Evolutionary conservation across 2,888 invertebrate species (phyloP), one percentile per base, ranked within the genome.

Genomic region (Cetonia aurata): DNA sequence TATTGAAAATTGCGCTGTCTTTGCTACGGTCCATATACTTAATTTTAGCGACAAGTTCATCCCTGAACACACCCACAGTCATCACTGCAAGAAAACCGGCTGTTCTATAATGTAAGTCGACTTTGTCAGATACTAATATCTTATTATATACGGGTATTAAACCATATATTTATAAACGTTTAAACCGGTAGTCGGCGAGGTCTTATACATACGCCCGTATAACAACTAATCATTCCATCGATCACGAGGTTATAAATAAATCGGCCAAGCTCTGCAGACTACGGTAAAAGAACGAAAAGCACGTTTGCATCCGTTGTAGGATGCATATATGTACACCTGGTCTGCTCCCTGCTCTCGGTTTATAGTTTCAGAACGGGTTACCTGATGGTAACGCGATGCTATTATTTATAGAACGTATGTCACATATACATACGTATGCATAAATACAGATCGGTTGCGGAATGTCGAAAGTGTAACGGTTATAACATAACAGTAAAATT

Each of bases 171-270:
- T 37, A 37, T 37, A 37, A 37, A 37, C 37, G 37, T 37, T 37
- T 37, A 37, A 37, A 37, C 37, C 37, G 37, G 37, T 37, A 37
- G 37, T 37, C 37, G 37, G 6, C 37, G 37, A 10, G 37, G 10
- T 10, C 37, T 37, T 37, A 37, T 37, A 37, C 2, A 37, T 37
- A 37, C 8, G 6, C 37, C 37, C 37, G 37, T 37, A 37, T 37
- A 37, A 37, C 37, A 37, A 53, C 59, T 62, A 69, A 62, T 69
- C 62, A 69, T 33, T 46, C 42, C 46, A 69, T 69, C 69, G 60
- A 69, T 69, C 62, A 69, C 60, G 62, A 33, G 33, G 42, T 62
- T 69, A 69, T 69, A 69, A 53, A 69, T 69, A 69, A 65, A 46
- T 50, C 50, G n/a, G 62, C 37, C 37, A 37, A 17, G 13, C 50